Percentiles rank a stretch among this genome's conserved stretches.
Conservation (phyloP, 2,113 vertebrate genomes). For the Pseudolaguvia tuberculata region DNA sequence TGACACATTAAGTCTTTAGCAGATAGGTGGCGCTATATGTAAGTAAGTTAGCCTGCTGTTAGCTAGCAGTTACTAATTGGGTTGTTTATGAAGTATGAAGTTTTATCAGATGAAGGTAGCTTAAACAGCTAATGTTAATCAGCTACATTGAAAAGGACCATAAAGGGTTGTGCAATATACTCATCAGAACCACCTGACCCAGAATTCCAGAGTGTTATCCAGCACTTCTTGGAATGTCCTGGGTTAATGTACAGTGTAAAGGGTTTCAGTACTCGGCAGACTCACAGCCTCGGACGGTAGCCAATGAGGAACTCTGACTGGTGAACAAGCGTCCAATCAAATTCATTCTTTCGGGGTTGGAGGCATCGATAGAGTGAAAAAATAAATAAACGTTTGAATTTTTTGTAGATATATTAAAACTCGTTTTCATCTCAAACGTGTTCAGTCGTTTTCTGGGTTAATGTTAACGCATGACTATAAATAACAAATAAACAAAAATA, state of each 20-base stretch:
- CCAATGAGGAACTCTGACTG: neutral
- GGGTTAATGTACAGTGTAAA: neutral
- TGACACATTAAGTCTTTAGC: neutral
- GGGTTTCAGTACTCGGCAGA: neutral
- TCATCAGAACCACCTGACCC: slow-evolving; percentile 27
- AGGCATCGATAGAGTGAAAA: slow-evolving; percentile 22
- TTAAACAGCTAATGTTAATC: neutral
- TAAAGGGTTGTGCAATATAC: neutral
- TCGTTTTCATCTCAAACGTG: neutral
- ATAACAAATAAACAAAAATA: neutral
- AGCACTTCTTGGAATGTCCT: neutral
- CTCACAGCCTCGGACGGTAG: neutral
- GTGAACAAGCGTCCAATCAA: slow-evolving; percentile 20
- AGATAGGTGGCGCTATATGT: neutral
- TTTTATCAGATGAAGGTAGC: neutral
- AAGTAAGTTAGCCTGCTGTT: neutral
- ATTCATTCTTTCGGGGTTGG: slow-evolving; percentile 22
- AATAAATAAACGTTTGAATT: slow-evolving; percentile 4
- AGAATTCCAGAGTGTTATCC: slow-evolving; percentile 8
- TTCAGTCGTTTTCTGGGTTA: slow-evolving; percentile 12
- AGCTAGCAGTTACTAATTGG: neutral
- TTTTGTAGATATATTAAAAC: neutral
- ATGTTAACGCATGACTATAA: neutral
- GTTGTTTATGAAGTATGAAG: too few relatives aligned
- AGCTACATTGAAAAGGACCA: neutral